A percentile compares a stretch with the other conserved stretches of the same genome.
Conservation (phyloP, 2,888 invertebrate species). For the Argyresthia albistria region DNA sequence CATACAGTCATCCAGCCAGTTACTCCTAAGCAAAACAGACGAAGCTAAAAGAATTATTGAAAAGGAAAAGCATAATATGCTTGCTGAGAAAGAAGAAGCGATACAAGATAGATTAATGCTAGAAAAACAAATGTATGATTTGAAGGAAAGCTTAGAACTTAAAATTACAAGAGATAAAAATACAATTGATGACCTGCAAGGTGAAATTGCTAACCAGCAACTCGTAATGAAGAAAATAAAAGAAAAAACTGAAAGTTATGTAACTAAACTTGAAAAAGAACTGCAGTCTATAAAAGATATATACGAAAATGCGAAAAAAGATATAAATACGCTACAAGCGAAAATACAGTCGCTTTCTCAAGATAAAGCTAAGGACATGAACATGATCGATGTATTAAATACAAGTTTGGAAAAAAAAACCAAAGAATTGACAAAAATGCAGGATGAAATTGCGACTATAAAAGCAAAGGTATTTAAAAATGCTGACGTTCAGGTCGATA, state of each 20-base stretch:
- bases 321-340: slow-evolving; percentile 29
- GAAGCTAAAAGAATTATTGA: slow-evolving; percentile 52
- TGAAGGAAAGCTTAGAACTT: slow-evolving; percentile 35
- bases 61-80: slow-evolving; percentile 51
- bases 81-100: slow-evolving; percentile 50
- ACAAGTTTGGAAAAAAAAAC: slow-evolving; percentile 26
- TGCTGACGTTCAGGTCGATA: slow-evolving; percentile 19
- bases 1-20: slow-evolving; percentile 47
- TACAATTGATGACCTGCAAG: slow-evolving; percentile 43
- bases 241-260: slow-evolving; percentile 32
- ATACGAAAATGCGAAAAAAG: slow-evolving; percentile 30
- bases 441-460: slow-evolving; percentile 24
- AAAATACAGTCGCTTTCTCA: slow-evolving; percentile 19
- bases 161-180: slow-evolving; percentile 31
- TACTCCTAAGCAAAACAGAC: slow-evolving; percentile 50
- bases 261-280: slow-evolving; percentile 40
- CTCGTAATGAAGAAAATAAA: slow-evolving; percentile 42
- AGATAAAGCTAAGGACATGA: slow-evolving; percentile 21
- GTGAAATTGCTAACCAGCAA: slow-evolving; percentile 43
- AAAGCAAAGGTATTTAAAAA: slow-evolving; percentile 22
- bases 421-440: slow-evolving; percentile 27
- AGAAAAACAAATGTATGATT: slow-evolving; percentile 32
- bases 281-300: slow-evolving; percentile 29
- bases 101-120: slow-evolving; percentile 32
- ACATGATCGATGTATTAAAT: slow-evolving; percentile 23